phyloP scores from a whole-genome alignment of 1,140 invertebrate genomes.

The Thaumetopoea pityocampa region DNA sequence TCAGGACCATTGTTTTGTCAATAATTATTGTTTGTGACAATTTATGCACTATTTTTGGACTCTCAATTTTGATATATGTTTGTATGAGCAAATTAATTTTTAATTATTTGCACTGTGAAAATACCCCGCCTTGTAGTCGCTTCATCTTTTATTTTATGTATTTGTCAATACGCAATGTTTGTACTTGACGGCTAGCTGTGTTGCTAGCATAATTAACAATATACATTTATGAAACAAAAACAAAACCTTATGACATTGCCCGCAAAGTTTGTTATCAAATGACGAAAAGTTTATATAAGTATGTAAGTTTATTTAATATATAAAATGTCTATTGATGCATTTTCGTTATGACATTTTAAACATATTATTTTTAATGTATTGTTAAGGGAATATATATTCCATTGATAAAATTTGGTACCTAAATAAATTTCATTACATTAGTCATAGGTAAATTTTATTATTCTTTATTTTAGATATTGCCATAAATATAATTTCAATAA shows the following conservation, averaged over 20 bases:
- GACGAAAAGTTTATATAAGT: slow-evolving; percentile 4
- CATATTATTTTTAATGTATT: slow-evolving; percentile 12
- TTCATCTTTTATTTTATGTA: slow-evolving; percentile 39
- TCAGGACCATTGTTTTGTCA: slow-evolving; percentile 64
- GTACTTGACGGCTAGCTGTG: slow-evolving; percentile 10
- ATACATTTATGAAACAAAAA: slow-evolving; percentile 5
- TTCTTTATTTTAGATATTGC: slow-evolving; percentile 49
- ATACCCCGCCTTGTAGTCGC: slow-evolving; percentile 62
- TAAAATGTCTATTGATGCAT: slow-evolving; percentile 18
- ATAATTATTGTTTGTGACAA: slow-evolving; percentile 42
- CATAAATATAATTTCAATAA: slow-evolving; percentile 57
- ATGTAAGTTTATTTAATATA: slow-evolving; percentile 8
- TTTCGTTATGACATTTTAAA: slow-evolving; percentile 16
- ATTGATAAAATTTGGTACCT: slow-evolving; percentile 15
- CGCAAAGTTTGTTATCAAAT: slow-evolving; percentile 7
- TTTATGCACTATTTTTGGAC: slow-evolving; percentile 49
- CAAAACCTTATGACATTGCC: neutral
- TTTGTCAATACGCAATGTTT: slow-evolving; percentile 22
- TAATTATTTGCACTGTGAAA: slow-evolving; percentile 37
- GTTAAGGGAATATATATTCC: slow-evolving; percentile 13
- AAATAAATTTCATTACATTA: slow-evolving; percentile 26
- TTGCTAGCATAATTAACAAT: slow-evolving; percentile 14
- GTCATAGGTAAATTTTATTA: slow-evolving; percentile 31
- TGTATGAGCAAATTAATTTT: slow-evolving; percentile 38
- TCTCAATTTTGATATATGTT: slow-evolving; percentile 33